Evolutionary conservation across 2,113 vertebrate genomes (phyloP).

Genomic region (Deroptyus accipitrinus): DNA sequence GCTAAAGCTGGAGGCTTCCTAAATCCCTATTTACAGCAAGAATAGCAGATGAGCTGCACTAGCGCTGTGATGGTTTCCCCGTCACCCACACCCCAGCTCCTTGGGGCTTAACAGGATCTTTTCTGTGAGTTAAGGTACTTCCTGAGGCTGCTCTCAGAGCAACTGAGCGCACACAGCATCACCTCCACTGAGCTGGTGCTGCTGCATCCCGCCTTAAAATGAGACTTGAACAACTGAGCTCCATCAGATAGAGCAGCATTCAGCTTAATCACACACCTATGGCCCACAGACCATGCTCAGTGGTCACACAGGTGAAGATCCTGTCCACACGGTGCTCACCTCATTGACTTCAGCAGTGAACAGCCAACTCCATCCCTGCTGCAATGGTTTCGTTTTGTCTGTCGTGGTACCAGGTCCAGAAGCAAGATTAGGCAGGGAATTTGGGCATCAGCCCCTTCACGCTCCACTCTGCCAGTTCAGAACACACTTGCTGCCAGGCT

Average conservation of each 20-base stretch:
- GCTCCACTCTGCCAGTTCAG: fast-evolving
- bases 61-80: not conserved
- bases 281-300: fast-evolving
- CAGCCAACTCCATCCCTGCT: not conserved
- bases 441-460: not conserved
- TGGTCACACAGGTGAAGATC: not conserved
- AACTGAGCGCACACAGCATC: not conserved
- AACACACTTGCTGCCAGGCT: not conserved
- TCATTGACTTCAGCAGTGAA: not conserved
- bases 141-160: not conserved
- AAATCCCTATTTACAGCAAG: not conserved
- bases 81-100: not conserved
- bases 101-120: not conserved
- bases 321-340: not conserved
- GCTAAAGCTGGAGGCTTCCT: not conserved
- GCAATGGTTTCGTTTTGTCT: not conserved
- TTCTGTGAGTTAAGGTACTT: not conserved
- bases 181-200: not conserved
- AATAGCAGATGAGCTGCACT: not conserved
- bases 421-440: not conserved
- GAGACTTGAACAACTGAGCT: not conserved
- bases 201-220: not conserved
- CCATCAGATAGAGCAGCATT: not conserved
- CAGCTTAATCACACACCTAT: fast-evolving
- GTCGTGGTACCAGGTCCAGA: not conserved